Evolutionary conservation across 1,140 invertebrate species (phyloP), one percentile per base, ranked within the genome.

Genomic region (Brachionus angularis): DNA sequence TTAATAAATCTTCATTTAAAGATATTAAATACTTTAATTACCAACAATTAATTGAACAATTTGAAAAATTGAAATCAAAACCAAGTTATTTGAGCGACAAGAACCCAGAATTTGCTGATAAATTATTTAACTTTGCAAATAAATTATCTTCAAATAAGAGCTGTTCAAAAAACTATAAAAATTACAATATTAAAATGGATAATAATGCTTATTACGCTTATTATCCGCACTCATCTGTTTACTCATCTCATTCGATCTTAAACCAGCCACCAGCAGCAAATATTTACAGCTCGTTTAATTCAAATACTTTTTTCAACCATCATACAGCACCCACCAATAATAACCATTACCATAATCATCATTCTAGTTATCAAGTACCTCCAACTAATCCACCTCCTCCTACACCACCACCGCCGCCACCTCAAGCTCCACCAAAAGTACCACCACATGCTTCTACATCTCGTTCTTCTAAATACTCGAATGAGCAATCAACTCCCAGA

Each of bases 121-220:
- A 58, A 16, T 23, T 58, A 21, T 39, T 58, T 7, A 58, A 58
- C 23, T 23, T 58, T 2, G 53, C 53, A 23, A 58, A 58, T 36
- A 58, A 58, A 39, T n/a, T n/a, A 58, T 58, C 1, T 39, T 34
- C 16, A 58, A 58, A 58, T 29, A 31, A 29, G 53, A 31, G n/a
- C n/a, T n/a, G n/a, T n/a, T n/a, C n/a, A n/a, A n/a, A n/a, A n/a
- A n/a, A n/a, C n/a, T n/a, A n/a, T n/a, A n/a, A n/a, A n/a, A n/a
- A n/a, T n/a, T n/a, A n/a, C n/a, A n/a, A n/a, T n/a, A n/a, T n/a
- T 12, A 58, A 58, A 39, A 58, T 58, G 53, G 53, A 58, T 18
- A 58, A 23, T 23, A 23, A 16, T 10, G 36, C 21, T 23, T 58
- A 58, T 39, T 34, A 55, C 39, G 10, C 8, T 25, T 58, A 23